Percentiles rank a stretch among this genome's conserved stretches.
Conservation (phyloP, 2,797 vertebrate species). For the Cichlasoma orientale region DNA sequence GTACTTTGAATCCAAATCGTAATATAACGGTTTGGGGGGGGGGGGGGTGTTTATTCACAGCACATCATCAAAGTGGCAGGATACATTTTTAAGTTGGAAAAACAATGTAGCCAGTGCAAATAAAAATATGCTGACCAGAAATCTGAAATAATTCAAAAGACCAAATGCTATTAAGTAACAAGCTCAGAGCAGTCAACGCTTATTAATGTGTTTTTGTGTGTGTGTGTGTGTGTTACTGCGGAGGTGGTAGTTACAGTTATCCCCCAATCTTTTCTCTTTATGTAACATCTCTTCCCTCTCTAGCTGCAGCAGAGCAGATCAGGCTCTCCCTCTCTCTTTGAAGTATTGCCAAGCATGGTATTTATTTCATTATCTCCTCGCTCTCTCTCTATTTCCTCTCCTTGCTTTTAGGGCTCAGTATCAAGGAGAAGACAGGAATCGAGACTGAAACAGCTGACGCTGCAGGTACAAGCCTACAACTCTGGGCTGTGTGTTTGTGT, state of each 20-base stretch:
- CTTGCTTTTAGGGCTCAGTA: conserved; percentile 65
- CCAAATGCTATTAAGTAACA: background rate
- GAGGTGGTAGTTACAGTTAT: conserved; percentile 47
- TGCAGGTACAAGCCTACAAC: conserved; percentile 57
- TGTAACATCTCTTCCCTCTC: conserved; percentile 62
- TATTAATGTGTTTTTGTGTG: conserved; percentile 14
- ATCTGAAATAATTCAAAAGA: conserved; percentile 5
- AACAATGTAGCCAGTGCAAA: background rate
- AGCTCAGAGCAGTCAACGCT: conserved; percentile 37
- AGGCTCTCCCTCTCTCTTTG: conserved; percentile 66
- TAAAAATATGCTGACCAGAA: conserved; percentile 6
- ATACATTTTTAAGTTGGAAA: conserved; percentile 18
- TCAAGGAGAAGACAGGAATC: conserved; percentile 56
- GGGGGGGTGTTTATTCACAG: background rate
- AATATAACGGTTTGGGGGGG: too few species aligned
- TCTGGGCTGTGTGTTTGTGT: conserved; percentile 33
- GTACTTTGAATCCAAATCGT: background rate
- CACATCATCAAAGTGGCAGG: conserved; percentile 15
- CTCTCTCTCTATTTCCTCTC: conserved; percentile 64
- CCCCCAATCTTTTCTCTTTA: conserved; percentile 55
- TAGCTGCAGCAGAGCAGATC: conserved; percentile 58
- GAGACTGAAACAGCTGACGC: conserved; percentile 63
- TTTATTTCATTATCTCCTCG: conserved; percentile 76
- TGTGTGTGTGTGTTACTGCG: conserved; percentile 13
- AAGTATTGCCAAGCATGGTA: conserved; percentile 72